These are phyloP conservation scores for Temnothorax unifasciatus DNA, from an alignment of 2,888 invertebrate genomes.

Conservation along the genomic window DNA sequence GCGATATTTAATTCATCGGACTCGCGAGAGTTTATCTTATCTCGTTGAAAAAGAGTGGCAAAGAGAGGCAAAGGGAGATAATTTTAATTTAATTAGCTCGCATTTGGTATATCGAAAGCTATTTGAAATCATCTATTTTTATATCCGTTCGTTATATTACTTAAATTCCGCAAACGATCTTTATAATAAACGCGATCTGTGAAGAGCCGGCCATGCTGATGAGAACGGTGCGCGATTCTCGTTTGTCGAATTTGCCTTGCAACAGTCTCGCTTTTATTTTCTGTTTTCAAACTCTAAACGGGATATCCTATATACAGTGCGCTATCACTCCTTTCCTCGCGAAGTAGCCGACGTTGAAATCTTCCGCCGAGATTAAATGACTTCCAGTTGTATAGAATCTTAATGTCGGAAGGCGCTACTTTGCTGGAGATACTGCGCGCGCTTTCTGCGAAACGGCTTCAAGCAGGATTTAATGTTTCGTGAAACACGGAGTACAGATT, in stretches of 20 bases:
- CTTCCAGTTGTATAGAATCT: constrained; percentile 58
- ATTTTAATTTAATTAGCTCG: background rate
- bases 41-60: background rate
- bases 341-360: constrained; percentile 51
- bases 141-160: background rate
- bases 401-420: constrained; percentile 56
- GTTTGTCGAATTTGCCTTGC: constrained; percentile 50
- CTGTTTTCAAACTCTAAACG: constrained; percentile 46
- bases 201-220: background rate
- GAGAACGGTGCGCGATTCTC: constrained; percentile 27
- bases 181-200: background rate
- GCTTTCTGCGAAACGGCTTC: constrained; percentile 50
- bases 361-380: constrained; percentile 57
- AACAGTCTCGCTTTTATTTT: constrained; percentile 38
- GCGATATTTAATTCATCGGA: constrained; percentile 17
- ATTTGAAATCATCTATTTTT: background rate
- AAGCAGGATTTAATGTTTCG: constrained; percentile 57
- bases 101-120: background rate
- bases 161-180: constrained; percentile 18
- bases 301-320: constrained; percentile 27
- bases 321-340: constrained; percentile 38
- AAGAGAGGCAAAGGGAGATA: background rate
- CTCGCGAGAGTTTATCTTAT: background rate
- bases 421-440: constrained; percentile 49
- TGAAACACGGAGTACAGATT: constrained; percentile 57